Evolutionary conservation across 2,797 vertebrate species (phyloP).

Genomic region (Knipowitschia caucasica): DNA sequence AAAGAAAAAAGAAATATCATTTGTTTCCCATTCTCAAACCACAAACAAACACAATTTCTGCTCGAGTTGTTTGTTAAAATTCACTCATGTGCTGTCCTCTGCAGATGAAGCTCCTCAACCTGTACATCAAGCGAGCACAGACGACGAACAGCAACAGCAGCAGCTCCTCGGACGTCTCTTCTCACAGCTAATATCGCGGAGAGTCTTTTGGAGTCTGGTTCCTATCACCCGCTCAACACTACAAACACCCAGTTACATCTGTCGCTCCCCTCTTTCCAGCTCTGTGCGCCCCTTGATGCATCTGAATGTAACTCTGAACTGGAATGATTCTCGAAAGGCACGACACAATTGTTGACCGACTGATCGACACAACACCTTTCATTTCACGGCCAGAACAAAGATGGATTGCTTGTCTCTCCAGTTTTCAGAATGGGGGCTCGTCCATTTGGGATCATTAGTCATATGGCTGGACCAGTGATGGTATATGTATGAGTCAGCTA

Average conservation of each 20-base stretch:
- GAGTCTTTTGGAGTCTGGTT: constrained; percentile 30
- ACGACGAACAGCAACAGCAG: constrained; percentile 99
- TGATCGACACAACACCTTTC: constrained; percentile 10
- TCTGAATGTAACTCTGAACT: constrained; percentile 42
- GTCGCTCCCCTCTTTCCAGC: background rate
- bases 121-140: constrained; percentile 97
- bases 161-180: constrained; percentile 95
- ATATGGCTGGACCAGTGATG: constrained; percentile 79
- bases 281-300: constrained; percentile 12
- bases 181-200: constrained; percentile 86
- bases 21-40: no score
- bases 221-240: constrained; percentile 3
- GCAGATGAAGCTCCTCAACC: constrained; percentile 97
- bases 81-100: no score
- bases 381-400: constrained; percentile 1
- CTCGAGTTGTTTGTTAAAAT: no score
- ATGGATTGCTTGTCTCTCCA: background rate
- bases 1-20: no score
- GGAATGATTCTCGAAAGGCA: constrained; percentile 7
- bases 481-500: constrained; percentile 16
- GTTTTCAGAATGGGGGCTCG: constrained; percentile 31
- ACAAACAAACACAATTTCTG: no score
- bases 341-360: background rate
- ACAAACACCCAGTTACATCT: background rate
- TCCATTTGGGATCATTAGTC: constrained; percentile 55